Evolutionary conservation across 2,888 invertebrate genomes (phyloP), one percentile per base, ranked within the genome.

Genomic region (Patella depressa): DNA sequence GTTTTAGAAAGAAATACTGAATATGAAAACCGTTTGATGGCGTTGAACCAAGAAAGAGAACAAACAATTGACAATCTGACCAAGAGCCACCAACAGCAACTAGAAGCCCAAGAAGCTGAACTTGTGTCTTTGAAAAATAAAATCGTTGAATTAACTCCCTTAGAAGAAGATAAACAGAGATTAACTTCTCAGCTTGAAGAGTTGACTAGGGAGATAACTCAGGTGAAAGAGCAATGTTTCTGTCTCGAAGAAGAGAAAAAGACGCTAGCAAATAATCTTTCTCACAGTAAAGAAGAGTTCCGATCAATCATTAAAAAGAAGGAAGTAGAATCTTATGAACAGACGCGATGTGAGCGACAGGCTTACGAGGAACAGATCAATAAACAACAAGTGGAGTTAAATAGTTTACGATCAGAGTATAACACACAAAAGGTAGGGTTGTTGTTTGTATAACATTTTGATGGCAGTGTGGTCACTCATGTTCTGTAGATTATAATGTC

Each of bases 241-340:
- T 45, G 53, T 2, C 19, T 72, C 0, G 24, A 54, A 72, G 65
- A 71, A 17, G 72, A 76, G 72, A 71, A 72, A 17, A 59, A 24
- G 2, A 57, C 69, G n/a, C 24, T 65, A 12, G 75, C 53, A 69
- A 72, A 45, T 65, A 57, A 54, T 24, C 57, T 79, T 12, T 29
- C 17, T 11, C 73, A 75, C 24, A 24, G 53, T 55, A 77, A 80
- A 24, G 80, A 78, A 59, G 82, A 81, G 29, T 53, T 76, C 54
- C 65, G 65, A 24, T 19, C 65, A 11, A 65, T 65, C 19, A 65
- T 65, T 5, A 55, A 71, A 53, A n/a, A 19, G 15, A 53, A 70
- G 15, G 70, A 75, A 34, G n/a, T 19, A 0, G 65, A 72, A 14
- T 65, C 72, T 15, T 29, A 57, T 15, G 57, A 34, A 9, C 72